These are phyloP conservation scores for Poeciliopsis turrubarensis DNA, from an alignment of 2,113 vertebrate genomes.

Conservation along the genomic window DNA sequence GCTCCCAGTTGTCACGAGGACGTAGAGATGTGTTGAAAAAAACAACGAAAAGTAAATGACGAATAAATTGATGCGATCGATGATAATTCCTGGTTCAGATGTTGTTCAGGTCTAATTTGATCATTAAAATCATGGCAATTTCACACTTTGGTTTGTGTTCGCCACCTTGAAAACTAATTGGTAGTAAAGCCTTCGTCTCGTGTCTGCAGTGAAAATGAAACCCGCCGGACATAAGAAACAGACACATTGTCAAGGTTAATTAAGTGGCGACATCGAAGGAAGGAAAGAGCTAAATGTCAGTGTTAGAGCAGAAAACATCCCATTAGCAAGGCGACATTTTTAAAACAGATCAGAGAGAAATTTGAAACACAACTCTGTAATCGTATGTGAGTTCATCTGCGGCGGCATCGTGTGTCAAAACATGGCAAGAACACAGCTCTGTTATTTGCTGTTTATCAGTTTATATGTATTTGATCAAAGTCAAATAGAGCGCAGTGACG, in stretches of 20 bases:
- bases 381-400: no score
- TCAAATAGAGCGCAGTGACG: no score
- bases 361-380: no score
- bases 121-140: background rate
- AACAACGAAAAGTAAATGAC: slow-evolving; percentile 37
- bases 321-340: no score
- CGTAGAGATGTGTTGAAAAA: slow-evolving; percentile 31
- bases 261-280: background rate
- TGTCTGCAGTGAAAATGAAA: background rate
- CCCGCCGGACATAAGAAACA: background rate
- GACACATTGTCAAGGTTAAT: background rate
- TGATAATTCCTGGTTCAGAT: slow-evolving; percentile 21
- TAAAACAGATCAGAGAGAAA: no score
- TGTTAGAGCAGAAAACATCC: no score
- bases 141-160: background rate
- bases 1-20: slow-evolving; percentile 32
- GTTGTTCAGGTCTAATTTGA: background rate
- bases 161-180: background rate
- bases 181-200: background rate
- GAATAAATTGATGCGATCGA: slow-evolving; percentile 25
- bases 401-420: no score
- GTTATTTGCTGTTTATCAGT: no score
- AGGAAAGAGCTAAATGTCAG: background rate
- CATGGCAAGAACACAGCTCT: no score
- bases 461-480: no score